Percentiles rank a stretch among this genome's conserved stretches.
These are phyloP conservation scores for Orgyia antiqua DNA, from an alignment of 2,888 invertebrate genomes.

Conservation along the genomic window DNA sequence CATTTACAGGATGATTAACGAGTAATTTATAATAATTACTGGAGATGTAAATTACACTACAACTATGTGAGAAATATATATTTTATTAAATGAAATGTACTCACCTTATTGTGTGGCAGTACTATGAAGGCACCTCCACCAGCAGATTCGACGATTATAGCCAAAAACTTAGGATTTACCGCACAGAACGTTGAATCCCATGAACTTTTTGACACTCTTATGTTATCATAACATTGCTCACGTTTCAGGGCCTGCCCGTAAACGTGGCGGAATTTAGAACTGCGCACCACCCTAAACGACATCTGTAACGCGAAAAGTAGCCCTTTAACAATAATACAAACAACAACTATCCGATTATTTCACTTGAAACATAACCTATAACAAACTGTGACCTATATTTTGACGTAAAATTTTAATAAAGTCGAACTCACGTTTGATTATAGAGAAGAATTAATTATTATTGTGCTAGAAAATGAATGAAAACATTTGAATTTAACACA, in stretches of 20 bases:
- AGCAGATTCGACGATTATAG: slow-evolving; percentile 97
- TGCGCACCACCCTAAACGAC: slow-evolving; percentile 98
- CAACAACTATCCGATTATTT: slow-evolving; percentile 50
- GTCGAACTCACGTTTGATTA: slow-evolving; percentile 65
- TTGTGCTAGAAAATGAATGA: slow-evolving; percentile 65
- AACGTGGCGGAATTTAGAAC: slow-evolving; percentile 98
- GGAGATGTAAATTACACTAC: too few relatives aligned
- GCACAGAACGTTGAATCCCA: slow-evolving; percentile 99
- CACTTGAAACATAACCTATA: slow-evolving; percentile 72
- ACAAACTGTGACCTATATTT: slow-evolving; percentile 70
- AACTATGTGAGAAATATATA: slow-evolving; percentile 18
- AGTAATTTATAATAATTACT: too few relatives aligned
- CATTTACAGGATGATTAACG: too few relatives aligned
- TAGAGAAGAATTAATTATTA: slow-evolving; percentile 52
- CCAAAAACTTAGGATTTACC: slow-evolving; percentile 98
- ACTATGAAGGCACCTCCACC: slow-evolving; percentile 98
- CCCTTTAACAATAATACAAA: slow-evolving; percentile 57
- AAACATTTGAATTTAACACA: slow-evolving; percentile 70
- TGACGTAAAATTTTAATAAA: slow-evolving; percentile 52
- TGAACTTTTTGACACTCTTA: slow-evolving; percentile 97
- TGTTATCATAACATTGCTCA: slow-evolving; percentile 98
- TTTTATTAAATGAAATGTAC: slow-evolving; percentile 26
- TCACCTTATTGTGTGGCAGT: slow-evolving; percentile 93
- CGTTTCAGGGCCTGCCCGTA: slow-evolving; percentile 93
- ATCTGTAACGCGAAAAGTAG: slow-evolving; percentile 79